Conservation (phyloP, 1,140 invertebrate species). For the Pseudomyrmex gracilis region DNA sequence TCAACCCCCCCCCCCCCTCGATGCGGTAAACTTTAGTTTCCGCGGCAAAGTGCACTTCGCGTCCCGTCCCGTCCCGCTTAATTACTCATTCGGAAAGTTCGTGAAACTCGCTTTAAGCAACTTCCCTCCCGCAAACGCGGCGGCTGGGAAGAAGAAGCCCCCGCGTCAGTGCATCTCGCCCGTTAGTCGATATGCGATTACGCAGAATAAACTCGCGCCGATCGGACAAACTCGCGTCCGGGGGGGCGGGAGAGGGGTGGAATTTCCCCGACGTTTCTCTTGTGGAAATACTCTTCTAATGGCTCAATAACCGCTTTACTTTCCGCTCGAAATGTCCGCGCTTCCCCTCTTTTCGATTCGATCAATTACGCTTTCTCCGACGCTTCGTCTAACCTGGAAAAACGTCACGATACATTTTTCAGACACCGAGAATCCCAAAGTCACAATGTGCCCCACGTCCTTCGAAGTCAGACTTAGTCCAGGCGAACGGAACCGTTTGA, state of each 20-base stretch:
- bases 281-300: conserved; percentile 31
- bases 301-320: conserved; percentile 13
- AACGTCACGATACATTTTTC: conserved; percentile 61
- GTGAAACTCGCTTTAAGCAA: conserved; percentile 71
- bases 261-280: not conserved
- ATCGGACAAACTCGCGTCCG: conserved; percentile 19
- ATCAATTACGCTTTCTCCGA: not conserved
- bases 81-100: conserved; percentile 76
- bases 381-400: not conserved
- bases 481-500: conserved; percentile 86
- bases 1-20: conserved; percentile 24
- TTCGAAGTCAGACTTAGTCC: conserved; percentile 87
- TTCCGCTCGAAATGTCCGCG: not conserved
- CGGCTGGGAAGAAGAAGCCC: not conserved
- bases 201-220: conserved; percentile 66
- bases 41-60: conserved; percentile 63
- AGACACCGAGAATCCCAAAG: conserved; percentile 87
- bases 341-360: not conserved
- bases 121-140: conserved; percentile 52
- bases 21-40: conserved; percentile 61
- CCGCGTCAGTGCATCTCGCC: conserved; percentile 48
- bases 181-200: conserved; percentile 72
- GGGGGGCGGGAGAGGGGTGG: no score
- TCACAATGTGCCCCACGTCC: conserved; percentile 88
- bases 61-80: conserved; percentile 65